A percentile compares a stretch with the other conserved stretches of the same genome.
phyloP scores from a whole-genome alignment of 2,888 invertebrate genomes.

The Oligia strigilis region DNA sequence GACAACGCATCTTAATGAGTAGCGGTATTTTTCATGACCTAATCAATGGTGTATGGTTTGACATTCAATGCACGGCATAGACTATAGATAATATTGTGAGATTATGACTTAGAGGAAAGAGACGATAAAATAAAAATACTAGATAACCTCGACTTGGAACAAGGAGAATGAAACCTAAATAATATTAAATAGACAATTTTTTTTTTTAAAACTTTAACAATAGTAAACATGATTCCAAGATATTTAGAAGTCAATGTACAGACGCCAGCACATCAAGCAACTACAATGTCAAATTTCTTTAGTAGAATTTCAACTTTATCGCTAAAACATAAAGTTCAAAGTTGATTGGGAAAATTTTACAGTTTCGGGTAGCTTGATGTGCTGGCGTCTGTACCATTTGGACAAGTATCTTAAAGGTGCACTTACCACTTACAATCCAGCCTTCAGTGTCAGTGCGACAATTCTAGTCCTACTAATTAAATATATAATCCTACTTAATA shows the following conservation, averaged over 20 bases:
- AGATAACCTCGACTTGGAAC: conserved; percentile 39
- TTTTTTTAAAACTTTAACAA: too few species aligned
- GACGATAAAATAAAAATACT: conserved; percentile 46
- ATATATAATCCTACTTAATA: too few species aligned
- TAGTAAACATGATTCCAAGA: neutral
- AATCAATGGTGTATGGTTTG: conserved; percentile 42
- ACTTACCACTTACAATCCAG: too few species aligned
- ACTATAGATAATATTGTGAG: conserved; percentile 35
- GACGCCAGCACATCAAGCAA: too few species aligned
- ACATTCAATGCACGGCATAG: conserved; percentile 33
- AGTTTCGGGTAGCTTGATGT: too few species aligned
- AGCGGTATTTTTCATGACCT: conserved; percentile 53
- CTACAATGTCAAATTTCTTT: too few species aligned
- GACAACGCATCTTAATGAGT: conserved; percentile 20
- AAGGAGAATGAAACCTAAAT: conserved; percentile 14
- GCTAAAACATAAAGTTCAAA: too few species aligned
- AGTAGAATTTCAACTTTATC: too few species aligned
- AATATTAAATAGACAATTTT: neutral
- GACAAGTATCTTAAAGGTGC: too few species aligned
- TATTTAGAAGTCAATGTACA: neutral
- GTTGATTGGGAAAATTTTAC: too few species aligned
- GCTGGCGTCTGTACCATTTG: too few species aligned
- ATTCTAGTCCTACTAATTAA: too few species aligned
- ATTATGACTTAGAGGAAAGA: conserved; percentile 59
- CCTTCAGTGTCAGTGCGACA: neutral